Conservation (phyloP, 2,888 invertebrate genomes). For the Epirrhoe tristata region DNA sequence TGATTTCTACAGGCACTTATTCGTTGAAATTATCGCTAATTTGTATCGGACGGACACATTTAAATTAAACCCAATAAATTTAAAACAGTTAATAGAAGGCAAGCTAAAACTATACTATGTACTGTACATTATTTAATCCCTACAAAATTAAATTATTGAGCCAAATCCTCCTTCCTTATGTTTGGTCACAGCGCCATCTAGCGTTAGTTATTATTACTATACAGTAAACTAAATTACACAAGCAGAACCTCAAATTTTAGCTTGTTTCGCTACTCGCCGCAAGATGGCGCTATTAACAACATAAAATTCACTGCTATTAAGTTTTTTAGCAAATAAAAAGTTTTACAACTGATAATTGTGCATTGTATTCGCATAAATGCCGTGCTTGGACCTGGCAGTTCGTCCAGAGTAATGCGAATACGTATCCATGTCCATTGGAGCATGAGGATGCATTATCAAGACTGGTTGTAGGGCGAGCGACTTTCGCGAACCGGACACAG, state of each 20-base stretch:
- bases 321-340: not conserved
- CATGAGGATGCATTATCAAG: constrained; percentile 90
- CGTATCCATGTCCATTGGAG: constrained; percentile 88
- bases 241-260: not conserved
- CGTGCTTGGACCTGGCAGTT: constrained; percentile 87
- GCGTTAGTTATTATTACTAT: not conserved
- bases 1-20: constrained; percentile 52
- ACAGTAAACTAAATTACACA: not conserved
- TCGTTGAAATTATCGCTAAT: constrained; percentile 39
- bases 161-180: not conserved
- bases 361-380: constrained; percentile 88
- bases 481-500: constrained; percentile 93
- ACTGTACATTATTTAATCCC: constrained; percentile 11
- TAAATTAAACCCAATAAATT: not conserved
- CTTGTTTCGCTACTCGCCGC: constrained; percentile 10
- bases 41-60: constrained; percentile 17
- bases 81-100: constrained; percentile 21
- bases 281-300: constrained; percentile 29
- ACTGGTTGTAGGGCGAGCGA: constrained; percentile 95
- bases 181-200: constrained; percentile 34
- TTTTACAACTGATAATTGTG: constrained; percentile 88
- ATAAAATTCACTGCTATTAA: not conserved
- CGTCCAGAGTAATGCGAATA: constrained; percentile 93
- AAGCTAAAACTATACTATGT: constrained; percentile 26
- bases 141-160: constrained; percentile 9